A percentile compares a stretch with the other conserved stretches of the same genome.
Conservation (phyloP, 2,888 invertebrate genomes). For the Eutolmus rufibarbis region DNA sequence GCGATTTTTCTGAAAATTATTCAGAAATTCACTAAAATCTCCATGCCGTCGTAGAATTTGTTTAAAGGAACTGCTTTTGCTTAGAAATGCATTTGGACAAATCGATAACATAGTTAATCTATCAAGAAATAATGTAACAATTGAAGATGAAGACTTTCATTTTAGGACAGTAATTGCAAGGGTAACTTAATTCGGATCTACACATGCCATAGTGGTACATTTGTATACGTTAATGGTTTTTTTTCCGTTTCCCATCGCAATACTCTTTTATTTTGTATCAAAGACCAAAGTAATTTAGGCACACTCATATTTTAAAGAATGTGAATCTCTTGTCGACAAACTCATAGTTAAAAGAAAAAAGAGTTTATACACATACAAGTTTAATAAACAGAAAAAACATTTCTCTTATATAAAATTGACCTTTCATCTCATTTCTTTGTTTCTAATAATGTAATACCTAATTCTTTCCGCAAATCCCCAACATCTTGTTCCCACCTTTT, state of each 20-base stretch:
- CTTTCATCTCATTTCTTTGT: not conserved
- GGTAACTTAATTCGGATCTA: not conserved
- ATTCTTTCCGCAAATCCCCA: constrained; percentile 78
- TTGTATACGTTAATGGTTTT: too few species aligned
- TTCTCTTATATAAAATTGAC: not conserved
- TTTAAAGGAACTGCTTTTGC: not conserved
- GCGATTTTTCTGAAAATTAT: not conserved
- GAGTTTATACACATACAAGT: not conserved
- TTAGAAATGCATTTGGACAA: not conserved
- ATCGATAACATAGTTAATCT: not conserved
- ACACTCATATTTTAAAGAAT: not conserved
- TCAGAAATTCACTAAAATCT: not conserved
- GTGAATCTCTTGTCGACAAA: not conserved
- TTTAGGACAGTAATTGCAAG: not conserved
- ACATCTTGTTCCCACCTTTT: constrained; percentile 91
- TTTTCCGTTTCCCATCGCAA: too few species aligned
- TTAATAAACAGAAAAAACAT: not conserved
- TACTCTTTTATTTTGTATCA: too few species aligned
- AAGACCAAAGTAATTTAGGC: too few species aligned
- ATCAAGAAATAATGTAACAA: too few species aligned
- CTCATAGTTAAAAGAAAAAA: not conserved
- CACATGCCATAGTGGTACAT: not conserved
- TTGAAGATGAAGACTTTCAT: not conserved
- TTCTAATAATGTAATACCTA: constrained; percentile 74
- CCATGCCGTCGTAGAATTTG: not conserved